A percentile compares a stretch with the other conserved stretches of the same genome.
phyloP scores from a whole-genome alignment of 2,888 invertebrate genomes.

The Synergus japonicus region DNA sequence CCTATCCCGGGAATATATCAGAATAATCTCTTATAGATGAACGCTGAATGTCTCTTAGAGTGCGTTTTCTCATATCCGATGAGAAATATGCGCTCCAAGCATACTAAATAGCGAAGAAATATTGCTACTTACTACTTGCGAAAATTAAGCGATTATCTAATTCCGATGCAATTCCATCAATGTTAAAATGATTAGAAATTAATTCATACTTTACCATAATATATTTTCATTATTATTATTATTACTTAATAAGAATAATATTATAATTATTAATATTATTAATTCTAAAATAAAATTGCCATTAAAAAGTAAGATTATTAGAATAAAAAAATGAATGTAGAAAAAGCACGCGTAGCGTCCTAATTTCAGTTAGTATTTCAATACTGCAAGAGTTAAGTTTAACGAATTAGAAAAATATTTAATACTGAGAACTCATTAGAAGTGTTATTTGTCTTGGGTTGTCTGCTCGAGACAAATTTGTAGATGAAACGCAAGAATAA shows the following conservation, averaged over 20 bases:
- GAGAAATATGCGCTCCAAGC: conserved; percentile 50
- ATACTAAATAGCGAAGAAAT: neutral
- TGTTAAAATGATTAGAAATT: neutral
- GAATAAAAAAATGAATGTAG: no score
- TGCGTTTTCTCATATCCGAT: conserved; percentile 47
- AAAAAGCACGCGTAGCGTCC: no score
- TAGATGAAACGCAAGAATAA: neutral
- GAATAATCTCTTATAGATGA: conserved; percentile 65
- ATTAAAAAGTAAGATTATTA: no score
- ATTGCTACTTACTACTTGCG: neutral
- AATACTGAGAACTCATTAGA: neutral
- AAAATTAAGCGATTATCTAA: neutral
- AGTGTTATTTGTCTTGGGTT: neutral
- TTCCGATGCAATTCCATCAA: neutral
- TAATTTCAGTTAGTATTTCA: no score
- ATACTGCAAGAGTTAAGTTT: neutral
- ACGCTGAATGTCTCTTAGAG: conserved; percentile 50
- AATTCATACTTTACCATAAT: no score
- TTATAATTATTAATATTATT: no score
- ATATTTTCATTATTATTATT: no score
- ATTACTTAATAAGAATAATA: no score
- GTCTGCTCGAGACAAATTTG: neutral
- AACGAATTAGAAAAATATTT: neutral
- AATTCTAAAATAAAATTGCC: no score
- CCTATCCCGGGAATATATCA: conserved; percentile 63